Conservation (phyloP, 1,140 invertebrate genomes). For the Ladona fulva region DNA sequence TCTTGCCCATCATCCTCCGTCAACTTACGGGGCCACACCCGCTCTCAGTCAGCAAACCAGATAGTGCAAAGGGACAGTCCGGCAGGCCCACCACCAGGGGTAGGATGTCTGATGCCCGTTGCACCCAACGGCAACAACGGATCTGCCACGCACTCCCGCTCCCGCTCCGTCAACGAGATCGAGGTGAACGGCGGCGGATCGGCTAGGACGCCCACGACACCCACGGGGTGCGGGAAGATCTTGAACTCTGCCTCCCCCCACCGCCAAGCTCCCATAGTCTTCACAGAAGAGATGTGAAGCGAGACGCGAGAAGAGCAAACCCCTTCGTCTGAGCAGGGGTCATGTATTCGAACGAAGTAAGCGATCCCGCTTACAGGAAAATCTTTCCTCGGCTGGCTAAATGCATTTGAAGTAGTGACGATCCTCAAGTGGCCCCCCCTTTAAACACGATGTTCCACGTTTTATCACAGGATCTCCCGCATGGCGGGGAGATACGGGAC, state of each 20-base stretch:
- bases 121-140: constrained; percentile 36
- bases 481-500: no score
- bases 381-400: no score
- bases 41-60: constrained; percentile 47
- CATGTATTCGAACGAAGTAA: not conserved
- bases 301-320: not conserved
- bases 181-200: constrained; percentile 59
- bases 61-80: constrained; percentile 27
- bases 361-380: no score
- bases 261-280: constrained; percentile 50
- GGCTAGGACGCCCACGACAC: constrained; percentile 48
- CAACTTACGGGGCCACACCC: constrained; percentile 33
- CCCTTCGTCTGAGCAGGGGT: not conserved
- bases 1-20: constrained; percentile 20
- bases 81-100: constrained; percentile 20
- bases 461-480: no score
- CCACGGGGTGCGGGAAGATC: constrained; percentile 49
- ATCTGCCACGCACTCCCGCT: constrained; percentile 48
- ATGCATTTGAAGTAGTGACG: no score
- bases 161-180: constrained; percentile 63
- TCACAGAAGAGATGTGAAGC: constrained; percentile 50
- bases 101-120: constrained; percentile 33
- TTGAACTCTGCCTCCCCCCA: constrained; percentile 42
- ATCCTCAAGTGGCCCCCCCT: no score
- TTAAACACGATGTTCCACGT: no score